A percentile compares a stretch with the other conserved stretches of the same genome.
These are phyloP conservation scores for Perccottus glenii DNA, from an alignment of 2,113 vertebrate genomes.

Conservation along the genomic window DNA sequence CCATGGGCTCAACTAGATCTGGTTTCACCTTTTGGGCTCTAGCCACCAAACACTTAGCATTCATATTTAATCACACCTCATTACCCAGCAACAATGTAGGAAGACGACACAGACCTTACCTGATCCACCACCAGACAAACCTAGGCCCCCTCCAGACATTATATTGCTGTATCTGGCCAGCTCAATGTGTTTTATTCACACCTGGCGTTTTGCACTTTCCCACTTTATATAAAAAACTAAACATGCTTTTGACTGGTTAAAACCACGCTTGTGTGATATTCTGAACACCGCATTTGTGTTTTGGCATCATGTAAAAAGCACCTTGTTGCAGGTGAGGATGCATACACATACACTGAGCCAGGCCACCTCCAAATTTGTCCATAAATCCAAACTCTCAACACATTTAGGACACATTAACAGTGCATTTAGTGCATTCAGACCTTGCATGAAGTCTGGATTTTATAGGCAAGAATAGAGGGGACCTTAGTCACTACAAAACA, in stretches of 20 bases:
- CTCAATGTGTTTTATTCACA: background rate
- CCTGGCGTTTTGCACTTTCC: too few species aligned
- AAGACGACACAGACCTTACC: constrained; percentile 74
- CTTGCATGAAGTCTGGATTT: too few species aligned
- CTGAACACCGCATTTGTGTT: too few species aligned
- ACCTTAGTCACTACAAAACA: background rate
- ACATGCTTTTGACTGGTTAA: too few species aligned
- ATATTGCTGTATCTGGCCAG: background rate
- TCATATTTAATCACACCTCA: constrained; percentile 83
- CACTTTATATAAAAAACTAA: too few species aligned
- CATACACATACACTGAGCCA: background rate
- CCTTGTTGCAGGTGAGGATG: background rate
- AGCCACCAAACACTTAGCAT: constrained; percentile 83
- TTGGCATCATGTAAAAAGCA: too few species aligned
- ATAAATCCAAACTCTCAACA: too few species aligned
- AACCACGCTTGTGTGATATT: too few species aligned
- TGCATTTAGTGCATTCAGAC: too few species aligned
- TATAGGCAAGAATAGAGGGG: too few species aligned
- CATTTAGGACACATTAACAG: too few species aligned
- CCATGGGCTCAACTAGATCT: constrained; percentile 65
- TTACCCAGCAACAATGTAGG: constrained; percentile 81
- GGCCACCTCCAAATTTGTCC: too few species aligned
- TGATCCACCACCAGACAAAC: constrained; percentile 71
- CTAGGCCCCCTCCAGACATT: constrained; percentile 44
- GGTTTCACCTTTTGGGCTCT: constrained; percentile 77